A percentile compares a stretch with the other conserved stretches of the same genome.
phyloP scores from a whole-genome alignment of 2,888 invertebrate genomes.

The Chironomus riparius region DNA sequence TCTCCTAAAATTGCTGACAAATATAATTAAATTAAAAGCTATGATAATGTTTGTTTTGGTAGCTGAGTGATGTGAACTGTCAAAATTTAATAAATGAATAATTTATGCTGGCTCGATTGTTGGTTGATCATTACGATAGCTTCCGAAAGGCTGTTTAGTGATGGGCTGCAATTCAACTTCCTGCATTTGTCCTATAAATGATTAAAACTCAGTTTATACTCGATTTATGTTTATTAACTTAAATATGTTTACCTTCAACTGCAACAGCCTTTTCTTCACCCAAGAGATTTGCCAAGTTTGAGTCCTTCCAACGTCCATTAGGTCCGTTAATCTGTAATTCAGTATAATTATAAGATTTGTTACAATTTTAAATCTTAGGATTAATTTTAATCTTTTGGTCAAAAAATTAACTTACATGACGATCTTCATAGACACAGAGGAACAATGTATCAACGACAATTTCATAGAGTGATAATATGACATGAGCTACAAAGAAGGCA shows the following conservation, averaged over 20 bases:
- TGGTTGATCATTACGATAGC: not conserved
- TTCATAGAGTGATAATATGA: slow-evolving; percentile 88
- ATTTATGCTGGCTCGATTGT: not conserved
- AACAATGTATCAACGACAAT: slow-evolving; percentile 92
- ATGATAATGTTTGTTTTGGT: not conserved
- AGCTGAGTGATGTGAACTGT: not conserved
- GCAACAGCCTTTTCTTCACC: slow-evolving; percentile 41
- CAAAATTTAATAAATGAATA: not conserved
- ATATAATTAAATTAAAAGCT: no score
- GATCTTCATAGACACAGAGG: slow-evolving; percentile 88
- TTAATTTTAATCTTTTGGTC: no score
- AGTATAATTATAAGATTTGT: no score
- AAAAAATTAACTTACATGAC: slow-evolving; percentile 35
- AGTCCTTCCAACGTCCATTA: slow-evolving; percentile 54
- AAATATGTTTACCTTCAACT: slow-evolving; percentile 32
- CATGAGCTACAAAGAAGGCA: slow-evolving; percentile 87
- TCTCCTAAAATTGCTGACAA: no score
- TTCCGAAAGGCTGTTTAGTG: slow-evolving; percentile 39
- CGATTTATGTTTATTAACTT: no score
- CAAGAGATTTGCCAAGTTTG: slow-evolving; percentile 50
- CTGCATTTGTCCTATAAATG: slow-evolving; percentile 35
- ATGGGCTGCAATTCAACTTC: slow-evolving; percentile 42
- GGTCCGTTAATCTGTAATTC: slow-evolving; percentile 65
- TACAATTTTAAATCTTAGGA: not conserved
- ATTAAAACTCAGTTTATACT: no score